Conservation (phyloP, 2,797 vertebrate genomes). For the Channa striata region DNA sequence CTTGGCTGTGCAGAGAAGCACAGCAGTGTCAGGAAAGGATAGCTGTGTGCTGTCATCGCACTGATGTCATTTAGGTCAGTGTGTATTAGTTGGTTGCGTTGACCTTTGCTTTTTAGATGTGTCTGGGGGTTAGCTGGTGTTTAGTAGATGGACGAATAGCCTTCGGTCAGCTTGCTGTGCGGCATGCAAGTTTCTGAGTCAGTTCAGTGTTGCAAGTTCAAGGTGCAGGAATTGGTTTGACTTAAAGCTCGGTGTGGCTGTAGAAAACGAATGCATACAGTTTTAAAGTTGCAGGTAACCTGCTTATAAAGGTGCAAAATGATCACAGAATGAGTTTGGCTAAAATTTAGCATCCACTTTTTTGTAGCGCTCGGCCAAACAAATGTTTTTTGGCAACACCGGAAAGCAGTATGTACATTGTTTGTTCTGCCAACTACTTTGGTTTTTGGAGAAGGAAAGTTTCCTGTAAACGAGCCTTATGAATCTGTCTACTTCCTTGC, state of each 20-base stretch:
- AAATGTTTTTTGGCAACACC: conserved; percentile 15
- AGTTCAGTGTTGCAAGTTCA: conserved; percentile 34
- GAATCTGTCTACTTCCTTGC: conserved; percentile 26
- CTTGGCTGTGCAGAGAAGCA: conserved; percentile 70
- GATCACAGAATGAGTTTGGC: background rate
- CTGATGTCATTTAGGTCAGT: conserved; percentile 80
- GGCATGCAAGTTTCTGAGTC: conserved; percentile 44
- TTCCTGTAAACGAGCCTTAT: conserved; percentile 1
- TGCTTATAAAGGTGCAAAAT: conserved; percentile 13
- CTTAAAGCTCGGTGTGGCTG: conserved; percentile 7
- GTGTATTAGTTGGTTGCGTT: conserved; percentile 67
- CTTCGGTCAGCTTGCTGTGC: conserved; percentile 29
- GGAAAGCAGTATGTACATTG: background rate
- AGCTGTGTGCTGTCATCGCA: conserved; percentile 64
- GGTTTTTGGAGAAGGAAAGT: conserved; percentile 18
- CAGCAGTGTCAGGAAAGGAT: conserved; percentile 68
- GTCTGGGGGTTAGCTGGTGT: conserved; percentile 58
- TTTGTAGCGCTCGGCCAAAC: background rate
- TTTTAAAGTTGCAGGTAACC: background rate
- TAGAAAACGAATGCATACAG: conserved; percentile 1
- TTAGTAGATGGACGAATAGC: conserved; percentile 55
- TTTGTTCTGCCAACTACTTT: conserved; percentile 14
- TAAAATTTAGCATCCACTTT: background rate
- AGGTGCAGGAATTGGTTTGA: conserved; percentile 33
- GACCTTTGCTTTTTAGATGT: conserved; percentile 76